phyloP scores from a whole-genome alignment of 2,797 vertebrate species.

The Brachymystax lenok region DNA sequence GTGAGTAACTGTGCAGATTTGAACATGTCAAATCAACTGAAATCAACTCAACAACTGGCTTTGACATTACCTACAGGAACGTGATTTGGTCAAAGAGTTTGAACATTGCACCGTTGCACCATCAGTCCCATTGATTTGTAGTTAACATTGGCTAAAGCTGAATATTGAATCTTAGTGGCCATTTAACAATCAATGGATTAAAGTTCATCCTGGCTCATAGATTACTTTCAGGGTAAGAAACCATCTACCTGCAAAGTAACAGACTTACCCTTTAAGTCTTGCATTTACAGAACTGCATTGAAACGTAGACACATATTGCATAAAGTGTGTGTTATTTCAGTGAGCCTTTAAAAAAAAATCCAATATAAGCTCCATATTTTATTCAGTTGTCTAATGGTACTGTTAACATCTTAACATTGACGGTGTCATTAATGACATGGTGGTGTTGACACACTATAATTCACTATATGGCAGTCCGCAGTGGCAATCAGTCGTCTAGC shows the following conservation, averaged over 20 bases:
- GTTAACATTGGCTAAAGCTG: too few species aligned
- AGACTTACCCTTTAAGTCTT: neutral
- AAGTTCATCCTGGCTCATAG: too few species aligned
- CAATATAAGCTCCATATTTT: neutral
- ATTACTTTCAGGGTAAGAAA: neutral
- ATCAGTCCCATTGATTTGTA: too few species aligned
- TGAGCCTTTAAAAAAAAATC: neutral
- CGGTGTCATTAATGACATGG: neutral
- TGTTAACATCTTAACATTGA: slow-evolving; percentile 1
- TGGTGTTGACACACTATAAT: neutral
- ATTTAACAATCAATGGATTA: too few species aligned
- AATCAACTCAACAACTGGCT: neutral
- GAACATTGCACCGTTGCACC: too few species aligned
- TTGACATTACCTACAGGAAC: neutral
- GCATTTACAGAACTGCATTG: neutral
- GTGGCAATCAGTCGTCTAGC: neutral
- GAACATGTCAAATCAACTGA: too few species aligned
- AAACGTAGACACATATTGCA: neutral
- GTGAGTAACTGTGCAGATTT: too few species aligned
- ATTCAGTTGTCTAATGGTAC: neutral
- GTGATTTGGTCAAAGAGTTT: neutral
- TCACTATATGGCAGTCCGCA: neutral
- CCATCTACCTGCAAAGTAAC: neutral
- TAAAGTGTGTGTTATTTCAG: neutral
- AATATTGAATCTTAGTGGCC: too few species aligned